These are phyloP conservation scores for Scelioninae gen. 1 DNA, from an alignment of 2,888 invertebrate species.

Conservation along the genomic window DNA sequence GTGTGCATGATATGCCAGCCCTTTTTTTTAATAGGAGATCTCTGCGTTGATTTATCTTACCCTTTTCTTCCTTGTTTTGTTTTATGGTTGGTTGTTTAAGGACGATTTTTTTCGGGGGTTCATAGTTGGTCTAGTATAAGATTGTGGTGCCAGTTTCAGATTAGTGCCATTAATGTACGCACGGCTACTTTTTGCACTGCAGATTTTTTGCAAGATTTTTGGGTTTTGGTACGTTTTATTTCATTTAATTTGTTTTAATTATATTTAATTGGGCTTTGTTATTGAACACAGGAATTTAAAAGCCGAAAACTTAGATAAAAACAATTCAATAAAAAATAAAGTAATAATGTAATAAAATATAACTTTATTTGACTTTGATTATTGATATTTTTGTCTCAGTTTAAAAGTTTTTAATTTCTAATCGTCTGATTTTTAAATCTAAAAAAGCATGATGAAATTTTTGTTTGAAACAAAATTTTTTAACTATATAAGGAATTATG, in stretches of 20 bases:
- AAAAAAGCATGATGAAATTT: too few relatives aligned
- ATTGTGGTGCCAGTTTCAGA: slow-evolving; percentile 16
- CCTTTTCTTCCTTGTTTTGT: slow-evolving; percentile 30
- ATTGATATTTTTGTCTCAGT: too few relatives aligned
- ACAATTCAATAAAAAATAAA: too few relatives aligned
- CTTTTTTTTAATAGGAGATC: slow-evolving; percentile 72
- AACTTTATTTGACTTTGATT: too few relatives aligned
- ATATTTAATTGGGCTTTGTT: too few relatives aligned
- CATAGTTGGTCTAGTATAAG: neutral
- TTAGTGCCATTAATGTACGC: slow-evolving; percentile 16
- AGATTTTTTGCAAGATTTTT: neutral
- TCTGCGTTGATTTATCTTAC: neutral
- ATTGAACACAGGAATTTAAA: too few relatives aligned
- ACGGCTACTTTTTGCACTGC: neutral
- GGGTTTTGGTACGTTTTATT: slow-evolving; percentile 10
- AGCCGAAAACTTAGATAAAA: too few relatives aligned
- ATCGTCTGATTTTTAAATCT: too few relatives aligned
- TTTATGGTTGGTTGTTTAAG: slow-evolving; percentile 36
- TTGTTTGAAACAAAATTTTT: too few relatives aligned
- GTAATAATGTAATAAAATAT: too few relatives aligned
- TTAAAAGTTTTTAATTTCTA: too few relatives aligned
- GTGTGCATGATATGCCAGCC: slow-evolving; percentile 47
- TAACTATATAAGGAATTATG: too few relatives aligned
- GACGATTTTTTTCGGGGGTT: neutral
- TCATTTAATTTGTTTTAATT: neutral